Base-by-base conservation (phyloP, 2,113 vertebrate genomes). In the Pseudopipra pipra region DNA sequence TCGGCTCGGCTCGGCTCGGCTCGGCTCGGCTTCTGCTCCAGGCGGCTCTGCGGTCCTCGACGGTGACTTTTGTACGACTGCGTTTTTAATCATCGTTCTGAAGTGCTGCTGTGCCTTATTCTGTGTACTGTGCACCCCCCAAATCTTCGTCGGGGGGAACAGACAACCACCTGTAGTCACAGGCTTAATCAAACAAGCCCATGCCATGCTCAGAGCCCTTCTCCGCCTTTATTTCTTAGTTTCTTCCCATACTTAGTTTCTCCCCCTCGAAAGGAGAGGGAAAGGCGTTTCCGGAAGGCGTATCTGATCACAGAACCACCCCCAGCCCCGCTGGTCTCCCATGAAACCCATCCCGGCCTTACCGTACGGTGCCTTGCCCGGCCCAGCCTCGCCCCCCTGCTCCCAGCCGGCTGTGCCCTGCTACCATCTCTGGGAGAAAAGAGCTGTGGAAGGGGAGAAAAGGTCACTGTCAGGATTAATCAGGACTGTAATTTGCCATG, bases 371-470 rank as follows among this genome's bases (percentile, higher is more conserved):
- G 6, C 15, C 20, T 66, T 8, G 55, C 14, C 35, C 27, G 20
- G 22, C 6, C 4, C 68, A 5, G 80, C 59, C 59, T n/a, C 7
- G 0, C 0, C 4, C 5, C 11, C 11, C 1, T 10, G 12, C 51
- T 55, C 8, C 41, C 62, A 33, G 61, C 12, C 46, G 9, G 39
- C 61, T 6, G 16, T 11, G 11, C 20, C 39, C 37, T 18, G 61
- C 41, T 0, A 0, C 10, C 1, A 4, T 2, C 23, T 39, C 54
- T 9, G 8, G 3, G 27, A 13, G 35, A 14, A 15, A 24, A 12
- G 30, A 12, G 56, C 87, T 28, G 31, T 12, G 61, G 65, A 16
- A 63, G 16, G 43, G 25, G 11, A 71, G 55, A 16, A 35, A 27
- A 35, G 4, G 55, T 18, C 75, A 4, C 59, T 20, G 46, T 41